Conservation (phyloP, 2,113 vertebrate genomes). For the Acanthochromis polyacanthus region DNA sequence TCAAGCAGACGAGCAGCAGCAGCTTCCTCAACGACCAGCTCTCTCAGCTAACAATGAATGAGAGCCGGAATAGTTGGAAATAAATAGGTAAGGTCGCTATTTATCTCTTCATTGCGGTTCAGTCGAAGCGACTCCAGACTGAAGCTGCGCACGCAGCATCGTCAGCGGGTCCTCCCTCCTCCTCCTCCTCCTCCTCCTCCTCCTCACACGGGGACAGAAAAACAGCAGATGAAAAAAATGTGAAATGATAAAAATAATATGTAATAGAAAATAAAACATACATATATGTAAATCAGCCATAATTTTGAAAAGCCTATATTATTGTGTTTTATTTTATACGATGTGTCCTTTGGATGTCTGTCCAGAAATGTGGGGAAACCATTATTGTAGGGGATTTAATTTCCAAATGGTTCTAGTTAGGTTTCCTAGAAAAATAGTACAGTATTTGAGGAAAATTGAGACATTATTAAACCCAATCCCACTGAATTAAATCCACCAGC, state of each 20-base stretch:
- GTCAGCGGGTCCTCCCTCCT: constrained; percentile 43
- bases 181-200: constrained; percentile 3
- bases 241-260: background rate
- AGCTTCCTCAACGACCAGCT: background rate
- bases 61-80: background rate
- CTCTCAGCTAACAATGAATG: background rate
- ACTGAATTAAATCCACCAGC: background rate
- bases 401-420: too few relatives aligned
- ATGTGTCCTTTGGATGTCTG: too few relatives aligned
- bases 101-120: constrained; percentile 68
- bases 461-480: background rate
- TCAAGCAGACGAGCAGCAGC: background rate
- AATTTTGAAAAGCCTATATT: too few relatives aligned
- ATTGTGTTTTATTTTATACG: too few relatives aligned
- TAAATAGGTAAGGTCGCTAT: constrained; percentile 57
- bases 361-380: too few relatives aligned
- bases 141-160: constrained; percentile 81
- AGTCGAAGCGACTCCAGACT: constrained; percentile 65
- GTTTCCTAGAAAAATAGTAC: too few relatives aligned
- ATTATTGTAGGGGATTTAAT: too few relatives aligned
- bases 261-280: background rate
- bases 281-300: too few relatives aligned
- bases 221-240: background rate
- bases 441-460: background rate
- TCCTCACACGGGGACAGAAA: background rate